These are phyloP conservation scores for Dynastes grantii DNA, from an alignment of 2,888 invertebrate species.

Conservation along the genomic window DNA sequence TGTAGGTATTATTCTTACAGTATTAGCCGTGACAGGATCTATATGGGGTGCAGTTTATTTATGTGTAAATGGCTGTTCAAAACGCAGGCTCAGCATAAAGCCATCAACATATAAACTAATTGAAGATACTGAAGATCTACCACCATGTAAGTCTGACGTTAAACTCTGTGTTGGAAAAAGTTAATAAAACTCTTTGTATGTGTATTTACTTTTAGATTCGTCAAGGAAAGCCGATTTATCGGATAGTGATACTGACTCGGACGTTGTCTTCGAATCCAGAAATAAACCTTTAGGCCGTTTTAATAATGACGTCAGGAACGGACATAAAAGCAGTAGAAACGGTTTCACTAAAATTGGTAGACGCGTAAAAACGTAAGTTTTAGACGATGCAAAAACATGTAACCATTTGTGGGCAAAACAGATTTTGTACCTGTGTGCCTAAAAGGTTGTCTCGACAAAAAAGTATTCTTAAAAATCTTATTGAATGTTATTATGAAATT, in stretches of 20 bases:
- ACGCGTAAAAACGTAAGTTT: slow-evolving; percentile 72
- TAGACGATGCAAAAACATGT: background rate
- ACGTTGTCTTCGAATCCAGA: slow-evolving; percentile 86
- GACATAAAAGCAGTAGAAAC: slow-evolving; percentile 73
- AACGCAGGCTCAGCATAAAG: slow-evolving; percentile 71
- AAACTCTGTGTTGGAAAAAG: slow-evolving; percentile 8
- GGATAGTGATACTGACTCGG: slow-evolving; percentile 89
- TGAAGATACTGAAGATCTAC: slow-evolving; percentile 79
- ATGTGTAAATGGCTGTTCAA: slow-evolving; percentile 74
- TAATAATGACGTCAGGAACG: slow-evolving; percentile 74
- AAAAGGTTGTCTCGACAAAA: slow-evolving; percentile 21
- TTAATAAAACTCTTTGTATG: slow-evolving; percentile 41
- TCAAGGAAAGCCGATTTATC: slow-evolving; percentile 78
- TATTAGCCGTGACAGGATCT: slow-evolving; percentile 74
- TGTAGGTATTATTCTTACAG: slow-evolving; percentile 79
- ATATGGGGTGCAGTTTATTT: slow-evolving; percentile 79
- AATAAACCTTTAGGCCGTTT: slow-evolving; percentile 73
- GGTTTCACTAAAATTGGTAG: slow-evolving; percentile 73
- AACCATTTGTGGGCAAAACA: slow-evolving; percentile 38
- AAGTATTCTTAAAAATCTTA: background rate
- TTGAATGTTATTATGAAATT: slow-evolving; percentile 8
- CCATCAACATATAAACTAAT: slow-evolving; percentile 82
- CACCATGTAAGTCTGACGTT: slow-evolving; percentile 72
- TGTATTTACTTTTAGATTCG: slow-evolving; percentile 72
- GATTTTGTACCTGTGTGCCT: slow-evolving; percentile 49